These are phyloP conservation scores for Peromyscus leucopus DNA, from an alignment of 2,113 vertebrate genomes.

Conservation along the genomic window DNA sequence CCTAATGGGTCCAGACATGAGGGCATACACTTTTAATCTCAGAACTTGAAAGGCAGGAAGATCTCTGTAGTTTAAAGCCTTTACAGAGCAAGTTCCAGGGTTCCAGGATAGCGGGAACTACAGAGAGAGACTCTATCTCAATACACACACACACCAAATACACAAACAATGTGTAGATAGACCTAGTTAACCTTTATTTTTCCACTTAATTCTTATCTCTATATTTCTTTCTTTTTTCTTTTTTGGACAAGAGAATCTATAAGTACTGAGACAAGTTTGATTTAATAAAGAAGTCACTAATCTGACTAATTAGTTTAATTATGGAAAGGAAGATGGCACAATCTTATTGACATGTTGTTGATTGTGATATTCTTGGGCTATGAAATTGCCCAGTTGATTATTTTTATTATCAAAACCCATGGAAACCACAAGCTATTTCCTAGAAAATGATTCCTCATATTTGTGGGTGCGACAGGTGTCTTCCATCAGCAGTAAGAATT, in stretches of 20 bases:
- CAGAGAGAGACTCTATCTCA: not conserved
- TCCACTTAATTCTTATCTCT: not conserved
- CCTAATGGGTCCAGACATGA: not conserved
- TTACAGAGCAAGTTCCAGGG: not conserved
- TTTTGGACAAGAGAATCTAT: not conserved
- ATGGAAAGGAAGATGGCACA: not conserved
- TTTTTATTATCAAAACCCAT: not conserved
- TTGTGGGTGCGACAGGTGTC: not conserved
- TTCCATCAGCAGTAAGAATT: not conserved
- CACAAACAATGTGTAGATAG: not conserved
- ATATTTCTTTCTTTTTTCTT: not conserved
- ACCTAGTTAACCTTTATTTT: not conserved
- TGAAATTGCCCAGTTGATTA: not conserved
- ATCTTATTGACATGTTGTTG: not conserved
- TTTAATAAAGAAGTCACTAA: not conserved
- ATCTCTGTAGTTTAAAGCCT: not conserved
- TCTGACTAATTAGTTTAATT: not conserved
- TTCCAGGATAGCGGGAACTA: not conserved
- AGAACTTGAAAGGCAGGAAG: not conserved
- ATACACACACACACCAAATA: not conserved
- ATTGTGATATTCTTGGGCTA: not conserved
- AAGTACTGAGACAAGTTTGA: not conserved
- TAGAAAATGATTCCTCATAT: not conserved
- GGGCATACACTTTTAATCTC: no score
- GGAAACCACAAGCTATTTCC: not conserved